These are phyloP conservation scores for Gastrophryne carolinensis DNA, from an alignment of 2,797 vertebrate genomes.

Conservation along the genomic window DNA sequence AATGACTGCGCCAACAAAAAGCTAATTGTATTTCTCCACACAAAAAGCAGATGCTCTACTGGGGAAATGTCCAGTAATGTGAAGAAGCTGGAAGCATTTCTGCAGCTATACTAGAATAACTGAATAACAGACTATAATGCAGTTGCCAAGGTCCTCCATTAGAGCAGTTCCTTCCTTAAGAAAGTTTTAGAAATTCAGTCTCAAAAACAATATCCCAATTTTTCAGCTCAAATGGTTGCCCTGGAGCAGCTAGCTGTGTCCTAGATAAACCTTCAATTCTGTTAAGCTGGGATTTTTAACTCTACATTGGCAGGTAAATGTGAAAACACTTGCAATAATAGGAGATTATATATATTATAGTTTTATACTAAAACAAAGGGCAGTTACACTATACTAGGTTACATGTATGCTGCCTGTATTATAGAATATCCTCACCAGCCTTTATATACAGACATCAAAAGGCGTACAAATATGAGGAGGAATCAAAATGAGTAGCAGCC, in stretches of 20 bases:
- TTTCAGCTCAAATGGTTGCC: constrained; percentile 20
- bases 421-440: too few species aligned
- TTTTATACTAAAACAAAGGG: too few species aligned
- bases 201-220: constrained; percentile 25
- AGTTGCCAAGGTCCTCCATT: not conserved
- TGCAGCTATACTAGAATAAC: not conserved
- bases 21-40: not conserved
- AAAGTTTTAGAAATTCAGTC: constrained; percentile 5
- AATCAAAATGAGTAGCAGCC: too few species aligned
- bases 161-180: not conserved
- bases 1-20: not conserved
- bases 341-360: too few species aligned
- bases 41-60: not conserved
- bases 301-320: not conserved
- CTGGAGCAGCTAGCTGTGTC: constrained; percentile 16
- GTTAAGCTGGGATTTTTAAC: constrained; percentile 9
- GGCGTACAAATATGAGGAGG: too few species aligned
- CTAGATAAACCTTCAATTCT: constrained; percentile 7
- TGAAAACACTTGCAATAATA: not conserved
- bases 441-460: too few species aligned
- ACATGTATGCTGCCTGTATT: too few species aligned
- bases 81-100: not conserved
- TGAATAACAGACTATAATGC: constrained; percentile 2
- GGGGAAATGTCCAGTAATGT: not conserved
- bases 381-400: too few species aligned